Evolutionary conservation across 2,113 vertebrate species (phyloP), one percentile per base, ranked within the genome.

Genomic region (Zosterops lateralis): DNA sequence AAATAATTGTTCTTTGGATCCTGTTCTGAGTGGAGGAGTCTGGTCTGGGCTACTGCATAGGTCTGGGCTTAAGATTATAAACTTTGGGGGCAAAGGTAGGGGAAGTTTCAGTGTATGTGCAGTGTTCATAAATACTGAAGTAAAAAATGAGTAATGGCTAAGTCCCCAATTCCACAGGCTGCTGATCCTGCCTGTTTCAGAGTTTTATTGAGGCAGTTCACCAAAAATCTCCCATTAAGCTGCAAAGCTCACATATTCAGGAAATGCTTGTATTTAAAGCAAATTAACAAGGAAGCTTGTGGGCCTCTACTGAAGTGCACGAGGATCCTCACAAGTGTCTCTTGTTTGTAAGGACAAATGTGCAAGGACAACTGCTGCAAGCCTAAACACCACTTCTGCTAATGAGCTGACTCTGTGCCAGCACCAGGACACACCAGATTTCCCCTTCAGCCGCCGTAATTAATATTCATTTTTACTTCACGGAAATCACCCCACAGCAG

Each of bases 1-100:
- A 38, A 78, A 44, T 42, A 34, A 21, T 26, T 9, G 5, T 42
- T 64, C 34, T 58, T 78, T 51, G 15, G 8, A 7, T 51, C 11
- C 15, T 1, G 0, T 36, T 16, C 6, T 40, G 45, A 61, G 58
- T 6, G 16, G 10, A 57, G 16, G 26, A 36, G 12, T 20, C 65
- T 25, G 56, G 34, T 20, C 42, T 45, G 28, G 64, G 21, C 8
- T 38, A 1, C 32, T 58, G 13, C 0, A 0, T 7, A 19, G 40
- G 7, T 36, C 6, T 16, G 48, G 32, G 32, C 10, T 81, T 6
- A 13, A 62, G 42, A 4, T 58, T 11, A 2, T 24, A 9, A 32
- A 8, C 2, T 25, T 68, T 62, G 40, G 17, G 29, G 5, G 14
- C 25, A 36, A 48, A 62, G 24, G 13, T 2, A 7, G 14, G 15